Evolutionary conservation across 2,113 vertebrate genomes (phyloP).

Genomic region (Datnioides undecimradiatus): DNA sequence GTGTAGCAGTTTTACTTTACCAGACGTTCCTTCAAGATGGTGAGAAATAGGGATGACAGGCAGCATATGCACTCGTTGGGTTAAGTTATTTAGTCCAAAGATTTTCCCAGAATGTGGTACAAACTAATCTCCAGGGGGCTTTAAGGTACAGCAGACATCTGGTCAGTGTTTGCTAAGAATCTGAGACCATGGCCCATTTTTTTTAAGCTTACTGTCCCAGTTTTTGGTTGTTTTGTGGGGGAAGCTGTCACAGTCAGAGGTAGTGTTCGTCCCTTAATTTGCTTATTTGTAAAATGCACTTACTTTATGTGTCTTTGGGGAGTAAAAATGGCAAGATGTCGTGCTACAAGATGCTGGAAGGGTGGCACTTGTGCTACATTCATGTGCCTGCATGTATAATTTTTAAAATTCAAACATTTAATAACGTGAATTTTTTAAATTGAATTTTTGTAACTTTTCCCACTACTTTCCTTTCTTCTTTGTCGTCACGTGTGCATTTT

Average conservation of each 20-base stretch:
- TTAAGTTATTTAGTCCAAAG: conserved; percentile 3
- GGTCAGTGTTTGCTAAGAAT: conserved; percentile 16
- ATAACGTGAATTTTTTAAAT: not conserved
- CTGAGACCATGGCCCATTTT: conserved; percentile 20
- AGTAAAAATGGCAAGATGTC: conserved; percentile 7
- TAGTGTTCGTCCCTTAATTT: conserved; percentile 25
- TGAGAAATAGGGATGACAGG: not conserved
- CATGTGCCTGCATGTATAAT: not conserved
- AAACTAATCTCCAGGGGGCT: not conserved
- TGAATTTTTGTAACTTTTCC: not conserved
- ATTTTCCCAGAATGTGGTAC: conserved; percentile 5
- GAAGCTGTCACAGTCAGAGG: conserved; percentile 4
- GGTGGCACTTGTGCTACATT: not conserved
- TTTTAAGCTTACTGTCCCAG: conserved; percentile 40
- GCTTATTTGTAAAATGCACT: conserved; percentile 36
- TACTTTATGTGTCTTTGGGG: conserved; percentile 40
- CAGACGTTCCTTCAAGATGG: not conserved
- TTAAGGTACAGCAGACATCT: conserved; percentile 23
- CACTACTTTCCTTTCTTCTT: not conserved
- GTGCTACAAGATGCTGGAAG: not conserved
- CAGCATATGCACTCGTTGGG: not conserved
- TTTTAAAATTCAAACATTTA: not conserved
- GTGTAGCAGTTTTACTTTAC: not conserved
- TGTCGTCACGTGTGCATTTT: not conserved
- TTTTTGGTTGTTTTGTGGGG: conserved; percentile 32